phyloP scores from a whole-genome alignment of 1,140 invertebrate genomes.

The Aphaenogaster ashmeadi region DNA sequence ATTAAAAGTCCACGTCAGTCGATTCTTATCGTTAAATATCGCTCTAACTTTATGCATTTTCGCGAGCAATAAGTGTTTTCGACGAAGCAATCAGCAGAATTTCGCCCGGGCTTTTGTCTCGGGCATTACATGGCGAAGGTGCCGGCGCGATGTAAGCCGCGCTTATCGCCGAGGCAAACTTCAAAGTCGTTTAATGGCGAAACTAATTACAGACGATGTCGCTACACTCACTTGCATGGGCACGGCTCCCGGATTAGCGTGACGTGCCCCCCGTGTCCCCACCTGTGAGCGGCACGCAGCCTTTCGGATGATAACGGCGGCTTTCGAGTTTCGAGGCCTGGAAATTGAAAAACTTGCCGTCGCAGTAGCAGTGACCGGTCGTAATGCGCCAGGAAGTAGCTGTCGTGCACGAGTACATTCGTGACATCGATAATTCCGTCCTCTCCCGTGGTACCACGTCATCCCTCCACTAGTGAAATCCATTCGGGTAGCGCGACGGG shows the following conservation, averaged over 20 bases:
- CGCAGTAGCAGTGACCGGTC: slow-evolving; percentile 25
- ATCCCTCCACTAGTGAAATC: slow-evolving; percentile 32
- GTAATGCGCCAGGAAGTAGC: slow-evolving; percentile 62
- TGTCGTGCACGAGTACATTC: slow-evolving; percentile 67
- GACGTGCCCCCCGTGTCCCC: slow-evolving; percentile 69
- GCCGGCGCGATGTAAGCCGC: slow-evolving; percentile 22
- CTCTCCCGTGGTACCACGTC: slow-evolving; percentile 31
- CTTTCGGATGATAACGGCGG: slow-evolving; percentile 67
- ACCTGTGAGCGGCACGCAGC: slow-evolving; percentile 61
- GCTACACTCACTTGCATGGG: slow-evolving; percentile 61
- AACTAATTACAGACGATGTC: slow-evolving; percentile 82
- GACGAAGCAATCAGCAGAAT: slow-evolving; percentile 50
- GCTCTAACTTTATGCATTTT: slow-evolving; percentile 30
- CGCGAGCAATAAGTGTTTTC: slow-evolving; percentile 20
- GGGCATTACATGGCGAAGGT: slow-evolving; percentile 29
- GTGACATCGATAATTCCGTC: slow-evolving; percentile 54
- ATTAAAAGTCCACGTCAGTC: slow-evolving; percentile 41
- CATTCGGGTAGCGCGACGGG: slow-evolving; percentile 30
- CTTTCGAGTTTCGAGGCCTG: slow-evolving; percentile 68
- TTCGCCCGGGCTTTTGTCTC: slow-evolving; percentile 35
- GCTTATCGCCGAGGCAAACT: slow-evolving; percentile 79
- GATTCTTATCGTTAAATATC: slow-evolving; percentile 37
- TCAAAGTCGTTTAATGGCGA: slow-evolving; percentile 81
- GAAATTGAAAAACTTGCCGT: slow-evolving; percentile 77
- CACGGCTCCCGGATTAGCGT: slow-evolving; percentile 78